phyloP scores from a whole-genome alignment of 1,140 invertebrate genomes.

The Drosophila tsacasi region DNA sequence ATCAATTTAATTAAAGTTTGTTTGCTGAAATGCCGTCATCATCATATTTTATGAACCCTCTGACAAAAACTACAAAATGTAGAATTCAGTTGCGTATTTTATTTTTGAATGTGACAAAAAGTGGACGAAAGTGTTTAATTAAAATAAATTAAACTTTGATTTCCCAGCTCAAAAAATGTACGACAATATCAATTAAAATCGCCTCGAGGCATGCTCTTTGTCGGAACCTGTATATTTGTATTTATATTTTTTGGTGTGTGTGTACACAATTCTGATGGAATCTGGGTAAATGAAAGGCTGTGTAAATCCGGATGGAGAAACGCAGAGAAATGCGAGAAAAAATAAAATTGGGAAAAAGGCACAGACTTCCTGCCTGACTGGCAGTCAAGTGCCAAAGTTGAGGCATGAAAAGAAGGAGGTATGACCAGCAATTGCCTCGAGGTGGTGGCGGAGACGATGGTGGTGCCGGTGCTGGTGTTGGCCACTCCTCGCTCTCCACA shows the following conservation, averaged over 20 bases:
- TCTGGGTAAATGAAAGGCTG: slow-evolving; percentile 54
- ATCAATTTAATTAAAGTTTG: slow-evolving; percentile 25
- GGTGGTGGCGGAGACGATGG: slow-evolving; percentile 18
- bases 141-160: slow-evolving; percentile 62
- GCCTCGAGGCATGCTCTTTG: slow-evolving; percentile 24
- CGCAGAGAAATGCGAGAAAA: slow-evolving; percentile 19
- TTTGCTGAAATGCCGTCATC: slow-evolving; percentile 18
- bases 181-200: slow-evolving; percentile 53
- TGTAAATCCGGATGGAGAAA: slow-evolving; percentile 47
- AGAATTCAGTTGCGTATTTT: neutral
- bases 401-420: slow-evolving; percentile 57
- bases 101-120: slow-evolving; percentile 14
- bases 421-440: slow-evolving; percentile 22
- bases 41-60: slow-evolving; percentile 31
- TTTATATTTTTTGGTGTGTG: slow-evolving; percentile 10
- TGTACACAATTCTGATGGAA: slow-evolving; percentile 14
- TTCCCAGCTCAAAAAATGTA: slow-evolving; percentile 20
- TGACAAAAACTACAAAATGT: slow-evolving; percentile 1
- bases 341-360: slow-evolving; percentile 23
- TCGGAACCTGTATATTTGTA: slow-evolving; percentile 12
- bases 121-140: slow-evolving; percentile 50
- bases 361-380: slow-evolving; percentile 33
- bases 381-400: slow-evolving; percentile 73
- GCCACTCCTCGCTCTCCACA: slow-evolving; percentile 20
- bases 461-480: slow-evolving; percentile 13